A percentile compares a stretch with the other conserved stretches of the same genome.
These are phyloP conservation scores for Drosophila prolongata DNA, from an alignment of 2,888 invertebrate species.

Conservation along the genomic window DNA sequence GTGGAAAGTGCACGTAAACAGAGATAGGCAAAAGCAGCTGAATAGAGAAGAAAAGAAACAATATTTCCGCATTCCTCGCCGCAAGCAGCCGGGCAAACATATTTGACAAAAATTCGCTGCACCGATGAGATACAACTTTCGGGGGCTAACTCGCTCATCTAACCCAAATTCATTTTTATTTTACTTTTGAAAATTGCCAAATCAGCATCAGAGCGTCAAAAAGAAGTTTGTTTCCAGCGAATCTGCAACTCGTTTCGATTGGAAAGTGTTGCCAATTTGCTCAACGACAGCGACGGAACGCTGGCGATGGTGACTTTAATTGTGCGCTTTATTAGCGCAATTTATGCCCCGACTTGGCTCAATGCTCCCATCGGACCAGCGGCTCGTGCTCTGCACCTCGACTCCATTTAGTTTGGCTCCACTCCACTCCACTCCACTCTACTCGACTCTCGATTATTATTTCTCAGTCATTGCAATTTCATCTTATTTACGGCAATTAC, in stretches of 20 bases:
- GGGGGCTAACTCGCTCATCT: conserved; percentile 14
- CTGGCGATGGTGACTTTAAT: conserved; percentile 60
- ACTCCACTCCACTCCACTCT: conserved; percentile 7
- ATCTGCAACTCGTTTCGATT: conserved; percentile 60
- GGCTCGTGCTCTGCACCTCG: conserved; percentile 11
- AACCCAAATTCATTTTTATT: conserved; percentile 39
- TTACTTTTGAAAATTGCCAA: conserved; percentile 13
- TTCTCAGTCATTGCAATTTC: conserved; percentile 63
- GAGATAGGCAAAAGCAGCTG: conserved; percentile 28
- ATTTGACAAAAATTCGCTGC: conserved; percentile 54
- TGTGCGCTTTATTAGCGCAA: conserved; percentile 77
- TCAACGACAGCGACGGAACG: conserved; percentile 26
- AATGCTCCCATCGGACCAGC: conserved; percentile 44
- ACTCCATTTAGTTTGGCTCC: conserved; percentile 21
- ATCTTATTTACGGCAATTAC: conserved; percentile 69
- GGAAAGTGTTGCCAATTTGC: conserved; percentile 79
- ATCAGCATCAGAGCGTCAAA: conserved; percentile 11
- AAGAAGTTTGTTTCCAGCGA: conserved; percentile 24
- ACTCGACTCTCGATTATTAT: conserved; percentile 62
- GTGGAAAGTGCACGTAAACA: conserved; percentile 62
- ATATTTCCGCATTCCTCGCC: conserved; percentile 74
- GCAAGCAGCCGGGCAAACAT: conserved; percentile 45
- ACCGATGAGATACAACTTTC: conserved; percentile 10
- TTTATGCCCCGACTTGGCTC: conserved; percentile 65
- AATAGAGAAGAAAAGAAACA: conserved; percentile 47